A percentile compares a stretch with the other conserved stretches of the same genome.
Evolutionary conservation across 2,797 vertebrate genomes (phyloP).

Genomic region (Sitta carolinensis): DNA sequence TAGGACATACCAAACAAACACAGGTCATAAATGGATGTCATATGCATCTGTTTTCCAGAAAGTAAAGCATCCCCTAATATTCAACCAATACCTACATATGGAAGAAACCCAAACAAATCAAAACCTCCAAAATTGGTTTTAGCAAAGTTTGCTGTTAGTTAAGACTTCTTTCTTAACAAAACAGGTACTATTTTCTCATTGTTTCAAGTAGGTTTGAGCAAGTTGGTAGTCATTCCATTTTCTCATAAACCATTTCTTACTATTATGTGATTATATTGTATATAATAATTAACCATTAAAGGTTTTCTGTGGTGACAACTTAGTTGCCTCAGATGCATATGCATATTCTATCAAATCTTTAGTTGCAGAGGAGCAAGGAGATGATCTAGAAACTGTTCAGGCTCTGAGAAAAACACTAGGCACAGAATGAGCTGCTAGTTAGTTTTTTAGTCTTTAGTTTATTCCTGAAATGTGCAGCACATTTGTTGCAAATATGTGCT

Average conservation of each 20-base stretch:
- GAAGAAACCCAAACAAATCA: neutral
- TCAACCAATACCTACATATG: neutral
- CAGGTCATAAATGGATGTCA: neutral
- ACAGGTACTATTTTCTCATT: neutral
- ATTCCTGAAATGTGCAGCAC: slow-evolving; percentile 17
- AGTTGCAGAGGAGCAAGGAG: neutral
- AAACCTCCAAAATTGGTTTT: neutral
- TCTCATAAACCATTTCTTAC: neutral
- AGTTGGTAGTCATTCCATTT: neutral
- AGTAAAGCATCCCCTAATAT: neutral
- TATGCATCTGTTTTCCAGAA: neutral
- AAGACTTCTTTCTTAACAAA: neutral
- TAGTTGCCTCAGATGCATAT: neutral
- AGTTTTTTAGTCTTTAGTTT: neutral
- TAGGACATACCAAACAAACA: neutral
- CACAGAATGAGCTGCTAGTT: slow-evolving; percentile 3
- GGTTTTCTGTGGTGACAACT: neutral
- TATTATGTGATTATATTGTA: neutral
- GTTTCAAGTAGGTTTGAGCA: neutral
- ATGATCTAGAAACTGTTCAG: neutral
- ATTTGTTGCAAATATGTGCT: slow-evolving; percentile 54
- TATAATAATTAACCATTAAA: neutral
- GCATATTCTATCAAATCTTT: neutral
- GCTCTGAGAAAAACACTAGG: slow-evolving; percentile 7
- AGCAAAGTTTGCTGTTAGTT: neutral